phyloP scores from a whole-genome alignment of 2,888 invertebrate genomes.

The Campopleginae sp. region DNA sequence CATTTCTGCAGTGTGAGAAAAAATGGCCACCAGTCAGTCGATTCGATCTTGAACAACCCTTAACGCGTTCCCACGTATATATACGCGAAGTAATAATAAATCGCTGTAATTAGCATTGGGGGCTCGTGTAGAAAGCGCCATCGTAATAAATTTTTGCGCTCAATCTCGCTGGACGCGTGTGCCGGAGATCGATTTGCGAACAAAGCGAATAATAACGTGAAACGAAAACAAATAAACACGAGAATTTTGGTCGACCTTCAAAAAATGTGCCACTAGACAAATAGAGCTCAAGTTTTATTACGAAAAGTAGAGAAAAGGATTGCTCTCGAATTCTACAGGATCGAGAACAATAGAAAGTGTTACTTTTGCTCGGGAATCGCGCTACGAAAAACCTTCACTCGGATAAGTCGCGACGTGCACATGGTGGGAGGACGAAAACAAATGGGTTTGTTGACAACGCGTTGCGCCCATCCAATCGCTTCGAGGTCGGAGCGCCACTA shows the following conservation, averaged over 20 bases:
- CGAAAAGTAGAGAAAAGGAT: not conserved
- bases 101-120: conserved; percentile 11
- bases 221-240: not conserved
- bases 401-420: not conserved
- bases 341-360: not conserved
- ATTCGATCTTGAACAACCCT: not conserved
- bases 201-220: not conserved
- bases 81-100: conserved; percentile 16
- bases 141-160: conserved; percentile 17
- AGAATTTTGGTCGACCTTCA: conserved; percentile 5
- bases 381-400: not conserved
- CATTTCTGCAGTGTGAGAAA: not conserved
- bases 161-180: conserved; percentile 8
- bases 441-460: conserved; percentile 10
- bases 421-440: not conserved
- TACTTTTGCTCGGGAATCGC: not conserved
- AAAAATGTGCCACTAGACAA: conserved; percentile 32
- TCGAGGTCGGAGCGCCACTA: conserved; percentile 16
- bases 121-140: conserved; percentile 5
- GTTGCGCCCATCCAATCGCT: not conserved
- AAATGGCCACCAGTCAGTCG: not conserved
- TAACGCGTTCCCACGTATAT: conserved; percentile 6
- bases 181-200: conserved; percentile 10
- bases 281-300: conserved; percentile 33
- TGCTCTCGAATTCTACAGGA: not conserved